Base-by-base conservation (phyloP, 2,113 vertebrate species). In the Ophthalmolycus amberensis region DNA sequence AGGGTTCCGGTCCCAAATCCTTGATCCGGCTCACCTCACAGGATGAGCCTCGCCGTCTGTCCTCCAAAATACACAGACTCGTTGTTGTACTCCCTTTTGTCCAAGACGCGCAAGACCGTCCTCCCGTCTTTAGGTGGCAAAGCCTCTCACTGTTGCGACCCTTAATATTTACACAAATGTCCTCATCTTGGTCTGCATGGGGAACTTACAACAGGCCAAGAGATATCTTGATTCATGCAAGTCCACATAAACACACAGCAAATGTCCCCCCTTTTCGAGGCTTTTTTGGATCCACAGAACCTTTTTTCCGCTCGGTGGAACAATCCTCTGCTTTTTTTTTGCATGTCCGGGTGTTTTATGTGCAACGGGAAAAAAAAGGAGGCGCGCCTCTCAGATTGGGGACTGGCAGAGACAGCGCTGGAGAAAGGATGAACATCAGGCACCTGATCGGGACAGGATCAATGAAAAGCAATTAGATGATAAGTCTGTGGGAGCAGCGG, bases 391-490 rank as follows among this genome's bases (percentile, higher is more conserved):
- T 89, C 88, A 89, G 90, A 93, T 94, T 81, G 77, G 73, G n/a
- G 81, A 64, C 72, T 86, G 91, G 86, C 91, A 86, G 82, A 91
- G 88, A 84, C 76, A 52, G 79, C 38, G 34, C 73, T 44, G 71
- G 87, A 92, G 89, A 91, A 95, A 87, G 90, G 90, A 95, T 95
- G 94, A 94, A 85, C 89, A 84, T 76, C 37, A 86, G 82, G 73
- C 89, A 91, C 90, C 91, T 93, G 93, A 93, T 92, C 72, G 79
- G n/a, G 93, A 94, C 94, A 95, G 92, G 88, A 95, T 95, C 94
- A 91, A 95, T 95, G 89, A 92, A 94, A 95, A 93, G 91, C 92
- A 93, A 95, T 95, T 95, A 94, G 91, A 92, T 86, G 90, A 93
- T 83, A 75, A 86, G 72, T 85, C 85, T 70, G 74, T 64, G 74